phyloP scores from a whole-genome alignment of 2,113 vertebrate genomes.

The Uria aalge region DNA sequence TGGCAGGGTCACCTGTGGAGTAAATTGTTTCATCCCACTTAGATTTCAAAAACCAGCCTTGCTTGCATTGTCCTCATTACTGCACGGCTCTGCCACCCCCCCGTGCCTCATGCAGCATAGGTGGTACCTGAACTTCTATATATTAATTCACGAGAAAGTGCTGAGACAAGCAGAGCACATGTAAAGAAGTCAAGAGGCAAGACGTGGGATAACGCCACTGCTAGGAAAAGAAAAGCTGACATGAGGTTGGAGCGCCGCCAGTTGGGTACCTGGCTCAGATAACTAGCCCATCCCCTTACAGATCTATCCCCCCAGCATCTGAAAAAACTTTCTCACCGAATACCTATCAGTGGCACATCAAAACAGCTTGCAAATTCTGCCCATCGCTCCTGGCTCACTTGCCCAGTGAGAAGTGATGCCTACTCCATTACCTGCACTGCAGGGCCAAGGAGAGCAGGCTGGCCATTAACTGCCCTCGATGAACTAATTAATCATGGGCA shows the following conservation, averaged over 20 bases:
- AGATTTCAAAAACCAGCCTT: background rate
- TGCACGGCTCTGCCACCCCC: background rate
- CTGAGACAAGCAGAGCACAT: background rate
- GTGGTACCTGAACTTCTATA: background rate
- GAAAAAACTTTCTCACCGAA: background rate
- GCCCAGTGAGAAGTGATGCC: background rate
- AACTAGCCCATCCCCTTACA: background rate
- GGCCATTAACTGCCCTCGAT: background rate
- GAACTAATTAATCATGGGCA: slow-evolving; percentile 24
- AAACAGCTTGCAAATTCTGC: background rate
- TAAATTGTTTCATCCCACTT: background rate
- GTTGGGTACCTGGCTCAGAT: background rate
- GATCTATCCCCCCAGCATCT: background rate
- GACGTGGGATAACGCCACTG: background rate
- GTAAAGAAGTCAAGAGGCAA: background rate
- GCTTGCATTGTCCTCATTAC: background rate
- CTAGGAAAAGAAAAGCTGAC: background rate
- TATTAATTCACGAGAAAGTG: background rate
- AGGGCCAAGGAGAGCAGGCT: background rate
- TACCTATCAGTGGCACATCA: background rate
- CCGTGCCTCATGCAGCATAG: background rate
- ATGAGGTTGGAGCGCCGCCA: background rate
- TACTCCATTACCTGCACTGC: background rate
- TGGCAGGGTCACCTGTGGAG: background rate
- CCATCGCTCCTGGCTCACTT: background rate